phyloP scores from a whole-genome alignment of 2,888 invertebrate species.

The Scrobipalpa atriplicella region DNA sequence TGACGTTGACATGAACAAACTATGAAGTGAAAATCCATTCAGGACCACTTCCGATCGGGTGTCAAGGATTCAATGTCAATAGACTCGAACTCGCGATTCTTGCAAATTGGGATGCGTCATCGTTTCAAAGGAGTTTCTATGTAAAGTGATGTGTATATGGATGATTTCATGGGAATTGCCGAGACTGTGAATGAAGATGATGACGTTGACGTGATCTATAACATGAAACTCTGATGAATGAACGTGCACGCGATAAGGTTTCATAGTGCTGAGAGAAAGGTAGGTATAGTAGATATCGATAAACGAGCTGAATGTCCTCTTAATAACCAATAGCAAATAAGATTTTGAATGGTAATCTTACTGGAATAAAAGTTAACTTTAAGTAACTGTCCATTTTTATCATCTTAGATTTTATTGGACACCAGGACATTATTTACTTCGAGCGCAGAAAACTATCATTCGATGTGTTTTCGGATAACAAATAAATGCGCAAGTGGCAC shows the following conservation, averaged over 20 bases:
- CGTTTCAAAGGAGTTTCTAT: too few relatives aligned
- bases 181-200: background rate
- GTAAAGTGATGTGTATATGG: background rate
- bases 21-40: conserved; percentile 61
- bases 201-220: conserved; percentile 15
- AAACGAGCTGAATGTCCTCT: background rate
- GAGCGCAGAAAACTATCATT: too few relatives aligned
- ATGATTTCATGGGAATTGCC: background rate
- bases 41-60: conserved; percentile 73
- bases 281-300: too few relatives aligned
- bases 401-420: too few relatives aligned
- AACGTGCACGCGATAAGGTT: conserved; percentile 32
- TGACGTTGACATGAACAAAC: too few relatives aligned
- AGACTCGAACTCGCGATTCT: conserved; percentile 44
- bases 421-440: too few relatives aligned
- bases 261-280: background rate
- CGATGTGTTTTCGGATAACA: too few relatives aligned
- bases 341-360: background rate
- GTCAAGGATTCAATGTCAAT: conserved; percentile 74
- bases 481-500: too few relatives aligned
- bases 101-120: too few relatives aligned
- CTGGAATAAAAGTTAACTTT: too few relatives aligned
- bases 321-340: background rate
- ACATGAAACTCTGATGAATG: conserved; percentile 35
- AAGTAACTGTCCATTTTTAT: too few relatives aligned